Percentiles rank a stretch among this genome's conserved stretches.
phyloP scores from a whole-genome alignment of 2,797 vertebrate genomes.

The Rhadinocentrus ornatus region DNA sequence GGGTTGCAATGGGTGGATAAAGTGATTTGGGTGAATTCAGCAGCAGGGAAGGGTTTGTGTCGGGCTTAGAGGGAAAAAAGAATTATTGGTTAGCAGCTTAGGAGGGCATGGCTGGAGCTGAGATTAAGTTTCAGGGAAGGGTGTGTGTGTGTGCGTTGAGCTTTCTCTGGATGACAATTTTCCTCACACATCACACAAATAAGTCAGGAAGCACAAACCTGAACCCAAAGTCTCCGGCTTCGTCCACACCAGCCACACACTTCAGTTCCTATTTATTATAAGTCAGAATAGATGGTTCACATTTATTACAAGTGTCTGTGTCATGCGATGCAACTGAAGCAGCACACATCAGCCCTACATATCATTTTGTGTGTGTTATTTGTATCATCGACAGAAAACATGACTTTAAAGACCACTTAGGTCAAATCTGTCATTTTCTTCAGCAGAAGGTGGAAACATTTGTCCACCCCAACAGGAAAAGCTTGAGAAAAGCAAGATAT shows the following conservation, averaged over 20 bases:
- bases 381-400: too few species aligned
- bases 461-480: too few species aligned
- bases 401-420: too few species aligned
- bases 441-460: too few species aligned
- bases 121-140: not conserved
- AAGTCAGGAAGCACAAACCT: not conserved
- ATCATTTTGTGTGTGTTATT: too few species aligned
- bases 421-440: too few species aligned
- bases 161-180: not conserved
- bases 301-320: not conserved
- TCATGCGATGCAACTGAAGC: too few species aligned
- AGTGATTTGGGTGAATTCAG: conserved; percentile 51
- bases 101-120: conserved; percentile 1
- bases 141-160: not conserved
- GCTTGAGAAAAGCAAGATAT: too few species aligned
- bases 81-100: conserved; percentile 34
- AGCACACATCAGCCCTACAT: too few species aligned
- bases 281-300: not conserved
- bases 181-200: conserved; percentile 4
- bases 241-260: too few species aligned
- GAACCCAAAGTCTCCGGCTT: too few species aligned
- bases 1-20: conserved; percentile 31
- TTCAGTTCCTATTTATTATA: too few species aligned
- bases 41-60: conserved; percentile 38
- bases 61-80: conserved; percentile 21